These are phyloP conservation scores for Tolypeutes matacus DNA, from an alignment of 2,797 vertebrate species.

Conservation along the genomic window DNA sequence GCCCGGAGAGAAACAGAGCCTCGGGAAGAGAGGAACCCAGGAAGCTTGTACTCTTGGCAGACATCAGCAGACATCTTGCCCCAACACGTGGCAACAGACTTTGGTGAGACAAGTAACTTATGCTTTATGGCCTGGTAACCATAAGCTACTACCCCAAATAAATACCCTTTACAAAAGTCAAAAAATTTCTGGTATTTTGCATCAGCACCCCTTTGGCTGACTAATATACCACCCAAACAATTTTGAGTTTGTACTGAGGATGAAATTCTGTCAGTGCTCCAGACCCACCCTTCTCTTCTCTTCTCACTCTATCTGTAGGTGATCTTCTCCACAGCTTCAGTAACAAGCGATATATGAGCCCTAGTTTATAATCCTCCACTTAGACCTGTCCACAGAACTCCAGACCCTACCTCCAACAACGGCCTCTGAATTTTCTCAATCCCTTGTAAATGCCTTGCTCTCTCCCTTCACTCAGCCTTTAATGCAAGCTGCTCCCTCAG, in stretches of 20 bases:
- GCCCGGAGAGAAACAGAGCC: too few relatives aligned
- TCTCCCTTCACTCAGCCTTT: neutral
- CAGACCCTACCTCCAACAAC: neutral
- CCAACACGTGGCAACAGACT: too few relatives aligned
- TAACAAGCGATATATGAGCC: neutral
- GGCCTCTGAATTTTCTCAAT: neutral
- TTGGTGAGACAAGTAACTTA: too few relatives aligned
- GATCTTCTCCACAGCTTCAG: neutral
- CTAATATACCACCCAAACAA: too few relatives aligned
- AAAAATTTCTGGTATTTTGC: too few relatives aligned
- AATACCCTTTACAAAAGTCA: too few relatives aligned
- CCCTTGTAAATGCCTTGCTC: neutral
- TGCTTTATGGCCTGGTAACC: too few relatives aligned
- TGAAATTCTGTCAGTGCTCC: neutral
- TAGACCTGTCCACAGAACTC: neutral
- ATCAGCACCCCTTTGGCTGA: too few relatives aligned
- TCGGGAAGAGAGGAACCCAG: too few relatives aligned
- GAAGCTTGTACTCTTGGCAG: too few relatives aligned
- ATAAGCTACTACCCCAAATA: too few relatives aligned
- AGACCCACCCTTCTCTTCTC: neutral
- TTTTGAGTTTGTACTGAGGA: neutral
- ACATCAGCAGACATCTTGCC: too few relatives aligned
- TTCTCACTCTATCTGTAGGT: neutral
- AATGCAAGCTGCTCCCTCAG: neutral
- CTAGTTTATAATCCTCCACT: neutral